Base-by-base conservation (phyloP, 2,888 invertebrate genomes). In the Stenichneumon culpator region DNA sequence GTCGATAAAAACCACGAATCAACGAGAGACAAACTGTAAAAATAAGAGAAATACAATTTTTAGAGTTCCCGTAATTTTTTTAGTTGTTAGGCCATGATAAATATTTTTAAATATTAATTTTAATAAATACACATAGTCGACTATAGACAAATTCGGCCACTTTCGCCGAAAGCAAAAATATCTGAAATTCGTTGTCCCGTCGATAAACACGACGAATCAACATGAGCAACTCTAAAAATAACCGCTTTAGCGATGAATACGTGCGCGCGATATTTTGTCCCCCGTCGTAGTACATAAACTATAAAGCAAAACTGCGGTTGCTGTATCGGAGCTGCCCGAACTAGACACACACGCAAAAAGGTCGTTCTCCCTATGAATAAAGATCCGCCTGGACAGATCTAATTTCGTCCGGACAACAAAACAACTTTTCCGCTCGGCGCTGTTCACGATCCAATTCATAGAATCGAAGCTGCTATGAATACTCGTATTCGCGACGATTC, bases 171-270 rank as follows among this genome's bases (percentile, higher is more conserved):
- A 79, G 74, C 73, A 79, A 69, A 69, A 75, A 47, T 68, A 80
- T 84, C 72, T 22, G 22, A 28, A 47, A 83, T 80, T 19, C 73
- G 54, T 19, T 19, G 67, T 65, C 36, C 19, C 47, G 67, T 70
- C 54, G 25, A 60, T 77, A 77, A 80, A 84, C 70, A 77, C 80
- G 67, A 52, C 68, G 80, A 77, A 77, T 80, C 80, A 72, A 77
- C 80, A 68, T 60, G 50, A 77, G 84, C 52, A 82, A 68, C 57
- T 22, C 80, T 80, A 80, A 80, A 75, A 84, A 84, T 84, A 80
- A 54, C 57, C 54, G 4, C 79, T 70, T 72, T 57, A 47, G 70
- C 68, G 75, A 70, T 44, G 79, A 79, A 79, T 22, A 75, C 79
- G 65, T 19, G 32, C n/a, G 32, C 32, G 82, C 70, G n/a, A n/a